Evolutionary conservation across 1,140 invertebrate species (phyloP).

Genomic region (Drosophila pseudoananassae): DNA sequence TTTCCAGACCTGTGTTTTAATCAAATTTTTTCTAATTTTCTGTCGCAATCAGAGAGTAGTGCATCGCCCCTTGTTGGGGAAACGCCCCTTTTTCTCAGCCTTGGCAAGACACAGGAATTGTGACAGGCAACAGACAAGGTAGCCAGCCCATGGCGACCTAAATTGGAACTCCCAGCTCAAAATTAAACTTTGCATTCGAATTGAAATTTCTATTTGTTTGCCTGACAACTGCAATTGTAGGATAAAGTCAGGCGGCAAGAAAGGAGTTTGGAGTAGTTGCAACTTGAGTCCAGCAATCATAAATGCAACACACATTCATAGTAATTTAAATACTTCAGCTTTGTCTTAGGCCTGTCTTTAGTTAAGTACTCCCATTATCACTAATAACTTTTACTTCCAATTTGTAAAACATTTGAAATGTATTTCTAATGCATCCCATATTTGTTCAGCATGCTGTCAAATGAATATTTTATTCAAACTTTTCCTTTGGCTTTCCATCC

Average conservation of each 20-base stretch:
- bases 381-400: not conserved
- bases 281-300: slow-evolving; percentile 35
- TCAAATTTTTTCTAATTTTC: slow-evolving; percentile 21
- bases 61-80: slow-evolving; percentile 15
- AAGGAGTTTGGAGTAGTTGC: slow-evolving; percentile 11
- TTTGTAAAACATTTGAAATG: not conserved
- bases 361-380: too few relatives aligned
- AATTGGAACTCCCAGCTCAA: slow-evolving; percentile 64
- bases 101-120: slow-evolving; percentile 21
- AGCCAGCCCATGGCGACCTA: slow-evolving; percentile 61
- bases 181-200: slow-evolving; percentile 71
- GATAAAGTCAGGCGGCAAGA: not conserved
- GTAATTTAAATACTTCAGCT: too few relatives aligned
- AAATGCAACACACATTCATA: not conserved
- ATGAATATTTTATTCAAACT: not conserved
- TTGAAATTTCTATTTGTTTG: slow-evolving; percentile 73
- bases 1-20: not conserved
- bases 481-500: not conserved
- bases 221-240: slow-evolving; percentile 23
- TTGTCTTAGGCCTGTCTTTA: too few relatives aligned
- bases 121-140: slow-evolving; percentile 58
- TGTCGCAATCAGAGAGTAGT: slow-evolving; percentile 30
- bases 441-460: not conserved
- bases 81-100: slow-evolving; percentile 37
- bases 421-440: not conserved